Evolutionary conservation across 2,113 vertebrate genomes (phyloP), one percentile per base, ranked within the genome.

Genomic region (Anarhynchus alexandrinus): DNA sequence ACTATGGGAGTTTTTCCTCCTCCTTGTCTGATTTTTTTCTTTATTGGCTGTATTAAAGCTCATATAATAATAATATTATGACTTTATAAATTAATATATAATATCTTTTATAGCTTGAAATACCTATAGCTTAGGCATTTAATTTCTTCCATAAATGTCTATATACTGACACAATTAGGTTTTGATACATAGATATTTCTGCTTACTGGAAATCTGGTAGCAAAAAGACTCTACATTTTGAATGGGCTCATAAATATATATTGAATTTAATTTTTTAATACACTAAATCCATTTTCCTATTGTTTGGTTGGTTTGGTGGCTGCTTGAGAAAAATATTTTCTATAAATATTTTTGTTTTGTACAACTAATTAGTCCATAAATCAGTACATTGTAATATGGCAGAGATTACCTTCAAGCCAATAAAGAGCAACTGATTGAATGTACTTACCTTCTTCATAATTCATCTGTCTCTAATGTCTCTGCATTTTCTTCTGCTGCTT

Each of bases 231-330:
- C 83, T 93, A 97, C 83, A 95, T 98, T 97, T 97, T 97, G 95
- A 98, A 97, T 76, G 94, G 96, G 95, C 96, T 98, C 98, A 98
- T 98, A 98, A 98, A 98, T 98, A 98, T 98, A 98, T 97, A 98
- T 98, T 98, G 98, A 98, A 98, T 98, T 98, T 98, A 98, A 98
- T 98, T 98, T 98, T 97, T 97, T 96, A 98, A 97, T 97, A 97
- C 93, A 96, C 83, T 97, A 96, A 98, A 97, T 80, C 96, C 95
- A 97, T 98, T 98, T 98, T 97, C 89, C 59, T 96, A 61, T 97
- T 97, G 83, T 98, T 98, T 96, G 79, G 94, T 93, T 95, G 74
- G 61, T 96, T 97, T 97, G 69, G 80, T 83, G 89, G 67, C 87
- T 97, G 62, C 91, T 94, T 94, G 61, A 94, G 71, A 96, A 89